Base-by-base conservation (phyloP, 2,797 vertebrate species). In the Odontamblyopus lacepedii region DNA sequence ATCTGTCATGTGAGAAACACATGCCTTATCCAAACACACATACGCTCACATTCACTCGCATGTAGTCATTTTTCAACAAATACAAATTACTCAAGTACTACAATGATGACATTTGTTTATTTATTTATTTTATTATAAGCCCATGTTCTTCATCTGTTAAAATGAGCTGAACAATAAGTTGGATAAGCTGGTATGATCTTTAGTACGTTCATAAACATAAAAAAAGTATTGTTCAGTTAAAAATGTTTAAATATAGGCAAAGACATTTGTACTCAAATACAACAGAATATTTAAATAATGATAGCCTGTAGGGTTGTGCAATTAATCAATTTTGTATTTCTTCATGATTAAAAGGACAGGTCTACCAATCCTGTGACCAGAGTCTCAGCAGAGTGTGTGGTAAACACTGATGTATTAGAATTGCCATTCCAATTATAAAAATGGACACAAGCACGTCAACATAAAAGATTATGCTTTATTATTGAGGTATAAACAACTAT, bases 1-100 rank as follows among this genome's bases (percentile, higher is more conserved):
- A 91, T 88, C 91, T 84, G 84, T 85, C 83, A 90, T 87, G 85
- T 84, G 87, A 86, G 75, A 83, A 83, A 83, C 72, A 27, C 75
- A 80, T 61, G 63, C 73, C 82, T 64, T 70, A 66, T 62, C 53
- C 50, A 61, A 51, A 77, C 66, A 69, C 56, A 63, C 41, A 19
- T 62, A 73, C 0, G 41, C 44, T 48, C 44, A 48, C 51, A 74
- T 66, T 44, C 70, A 55, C 19, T 63, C 55, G 4, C 0, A 15
- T 56, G 55, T 12, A 57, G 23, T 26, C 26, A 57, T 59, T 74
- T 75, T 53, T 50, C 53, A 73, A 23, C 44, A 69, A 63, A 73
- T 26, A 74, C 26, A 64, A 80, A 66, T 66, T 41, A 73, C 64
- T 76, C 35, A 35, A 51, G 15, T 64, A 53, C 18, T n/a, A 32